These are phyloP conservation scores for Cyprinodon brontotheroides DNA, from an alignment of 2,113 vertebrate species.

Conservation along the genomic window DNA sequence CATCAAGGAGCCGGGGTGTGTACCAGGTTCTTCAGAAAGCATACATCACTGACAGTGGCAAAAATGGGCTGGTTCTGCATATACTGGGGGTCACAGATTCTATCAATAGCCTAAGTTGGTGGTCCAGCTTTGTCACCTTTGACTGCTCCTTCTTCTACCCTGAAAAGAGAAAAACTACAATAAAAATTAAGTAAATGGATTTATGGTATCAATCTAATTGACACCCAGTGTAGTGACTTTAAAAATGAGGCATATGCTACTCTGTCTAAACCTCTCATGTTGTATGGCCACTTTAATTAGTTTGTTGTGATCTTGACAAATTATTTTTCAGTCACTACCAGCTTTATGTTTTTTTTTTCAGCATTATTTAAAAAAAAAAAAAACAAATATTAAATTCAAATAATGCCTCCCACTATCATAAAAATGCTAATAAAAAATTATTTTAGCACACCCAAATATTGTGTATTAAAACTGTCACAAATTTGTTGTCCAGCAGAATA, in stretches of 20 bases:
- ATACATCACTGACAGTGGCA: slow-evolving; percentile 1
- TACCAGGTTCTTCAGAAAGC: neutral
- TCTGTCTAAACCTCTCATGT: no score
- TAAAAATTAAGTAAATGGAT: neutral
- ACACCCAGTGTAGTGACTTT: no score
- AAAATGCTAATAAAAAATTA: no score
- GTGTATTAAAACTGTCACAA: neutral
- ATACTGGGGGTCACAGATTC: neutral
- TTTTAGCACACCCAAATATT: neutral
- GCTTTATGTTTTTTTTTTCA: no score
- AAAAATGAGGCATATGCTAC: no score
- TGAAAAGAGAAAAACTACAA: neutral
- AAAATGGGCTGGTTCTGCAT: neutral
- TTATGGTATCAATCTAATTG: neutral
- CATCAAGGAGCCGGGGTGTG: slow-evolving; percentile 4
- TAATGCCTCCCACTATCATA: no score
- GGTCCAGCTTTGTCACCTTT: neutral
- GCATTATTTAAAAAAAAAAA: no score
- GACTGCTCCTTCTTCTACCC: neutral
- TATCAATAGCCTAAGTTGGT: neutral
- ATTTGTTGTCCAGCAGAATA: neutral
- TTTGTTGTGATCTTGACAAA: no score
- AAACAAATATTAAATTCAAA: no score
- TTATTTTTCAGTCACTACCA: no score
- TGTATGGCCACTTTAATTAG: no score